These are phyloP conservation scores for Drosophila seclusa DNA, from an alignment of 2,888 invertebrate genomes.

Conservation along the genomic window DNA sequence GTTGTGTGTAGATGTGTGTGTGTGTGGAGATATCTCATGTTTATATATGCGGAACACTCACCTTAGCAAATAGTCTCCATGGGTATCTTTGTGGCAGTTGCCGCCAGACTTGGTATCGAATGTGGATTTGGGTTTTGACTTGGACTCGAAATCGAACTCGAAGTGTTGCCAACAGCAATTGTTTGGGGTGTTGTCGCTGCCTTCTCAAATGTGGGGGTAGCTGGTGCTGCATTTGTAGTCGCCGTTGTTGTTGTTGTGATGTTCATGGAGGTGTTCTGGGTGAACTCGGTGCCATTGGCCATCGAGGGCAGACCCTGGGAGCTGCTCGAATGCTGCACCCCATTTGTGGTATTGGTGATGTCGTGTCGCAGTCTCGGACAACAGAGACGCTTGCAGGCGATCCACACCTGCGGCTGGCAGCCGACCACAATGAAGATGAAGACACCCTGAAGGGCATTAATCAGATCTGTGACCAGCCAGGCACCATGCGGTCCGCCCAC, in stretches of 20 bases:
- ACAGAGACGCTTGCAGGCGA: conserved; percentile 89
- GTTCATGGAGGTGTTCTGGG: conserved; percentile 79
- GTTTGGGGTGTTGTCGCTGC: not conserved
- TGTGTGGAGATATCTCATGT: not conserved
- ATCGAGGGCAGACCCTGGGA: conserved; percentile 93
- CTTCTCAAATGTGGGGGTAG: conserved; percentile 20
- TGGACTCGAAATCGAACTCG: not conserved
- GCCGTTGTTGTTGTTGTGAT: conserved; percentile 56
- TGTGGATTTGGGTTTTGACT: conserved; percentile 6
- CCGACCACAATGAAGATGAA: conserved; percentile 95
- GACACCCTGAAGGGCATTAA: conserved; percentile 94
- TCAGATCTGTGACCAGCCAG: conserved; percentile 93
- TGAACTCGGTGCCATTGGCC: conserved; percentile 84
- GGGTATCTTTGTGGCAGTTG: conserved; percentile 85
- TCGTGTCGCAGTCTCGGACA: conserved; percentile 87
- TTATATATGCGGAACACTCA: conserved; percentile 43
- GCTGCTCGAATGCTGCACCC: conserved; percentile 89
- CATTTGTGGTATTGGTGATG: conserved; percentile 87
- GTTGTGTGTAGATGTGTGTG: not conserved
- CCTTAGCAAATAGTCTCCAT: conserved; percentile 88
- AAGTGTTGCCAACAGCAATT: not conserved
- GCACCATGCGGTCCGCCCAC: conserved; percentile 92
- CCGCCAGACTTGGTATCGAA: conserved; percentile 17
- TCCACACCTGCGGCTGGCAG: conserved; percentile 93
- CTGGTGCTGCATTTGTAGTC: conserved; percentile 41